Evolutionary conservation across 2,797 vertebrate genomes (phyloP), one percentile per base, ranked within the genome.

Genomic region (Enteromius unitaeniatus): DNA sequence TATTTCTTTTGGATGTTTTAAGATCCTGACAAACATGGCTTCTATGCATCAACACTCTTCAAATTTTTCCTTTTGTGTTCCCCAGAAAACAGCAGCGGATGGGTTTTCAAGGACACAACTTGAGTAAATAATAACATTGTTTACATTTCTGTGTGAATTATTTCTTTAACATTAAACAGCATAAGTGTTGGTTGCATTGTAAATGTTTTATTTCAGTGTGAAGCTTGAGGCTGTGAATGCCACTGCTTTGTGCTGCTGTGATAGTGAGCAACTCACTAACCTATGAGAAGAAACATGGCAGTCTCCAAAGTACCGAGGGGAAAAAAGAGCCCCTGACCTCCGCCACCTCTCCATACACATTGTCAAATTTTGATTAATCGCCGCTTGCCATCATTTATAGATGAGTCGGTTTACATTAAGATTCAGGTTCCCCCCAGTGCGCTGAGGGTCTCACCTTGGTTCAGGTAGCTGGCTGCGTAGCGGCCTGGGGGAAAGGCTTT

Each of bases 361-460:
- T 88, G 89, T 90, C 88, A 89, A 82, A 85, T 77, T 86, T 82
- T 89, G 88, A 88, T 89, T 93, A 88, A 75, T 91, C 88, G 88
- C 91, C 89, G 86, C 87, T 84, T 89, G 89, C 89, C 90, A 92
- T 87, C 86, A 86, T 91, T 91, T 86, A 92, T 86, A 91, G 89
- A 93, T 86, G 89, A 86, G 88, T 93, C 92, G 89, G 91, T 93
- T 93, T 93, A 92, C 91, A 92, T 94, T 93, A 94, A 94, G 93
- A 93, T 91, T 92, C 86, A 92, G 90, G 91, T 90, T 91, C 74
- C 92, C 91, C 47, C 87, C 87, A 89, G 88, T 91, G 87, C 82
- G 83, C 84, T 78, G 60, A 69, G 88, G 91, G 91, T 87, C 83
- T 83, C 72, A 94, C 94, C 93, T 94, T 92, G 93, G 91, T 92